phyloP scores from a whole-genome alignment of 92 coral and sea anemone genomes.

The Epizoanthus fatuus region DNA sequence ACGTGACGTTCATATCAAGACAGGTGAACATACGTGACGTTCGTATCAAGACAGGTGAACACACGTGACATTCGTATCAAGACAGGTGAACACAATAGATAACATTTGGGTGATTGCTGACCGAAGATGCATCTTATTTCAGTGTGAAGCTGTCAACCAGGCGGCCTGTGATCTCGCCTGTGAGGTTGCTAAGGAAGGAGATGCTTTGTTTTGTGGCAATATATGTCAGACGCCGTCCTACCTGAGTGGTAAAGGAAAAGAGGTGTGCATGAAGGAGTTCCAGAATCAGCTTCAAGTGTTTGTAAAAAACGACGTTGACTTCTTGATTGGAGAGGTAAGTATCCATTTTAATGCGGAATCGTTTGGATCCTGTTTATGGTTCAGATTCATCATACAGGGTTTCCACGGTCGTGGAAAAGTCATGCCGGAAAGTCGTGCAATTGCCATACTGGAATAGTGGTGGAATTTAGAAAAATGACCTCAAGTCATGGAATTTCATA shows the following conservation, averaged over 20 bases:
- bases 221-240: slow-evolving; percentile 70
- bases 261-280: slow-evolving; percentile 65
- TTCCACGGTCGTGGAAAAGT: no score
- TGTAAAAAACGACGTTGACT: slow-evolving; percentile 78
- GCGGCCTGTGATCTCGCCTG: slow-evolving; percentile 82
- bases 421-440: no score
- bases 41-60: not conserved
- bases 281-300: slow-evolving; percentile 75
- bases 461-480: no score
- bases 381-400: no score
- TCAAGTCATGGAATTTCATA: no score
- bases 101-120: not conserved
- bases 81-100: not conserved
- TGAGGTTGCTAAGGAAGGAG: slow-evolving; percentile 77
- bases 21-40: no score
- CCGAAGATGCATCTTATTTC: not conserved
- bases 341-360: not conserved
- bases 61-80: not conserved
- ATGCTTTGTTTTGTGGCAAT: slow-evolving; percentile 72
- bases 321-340: slow-evolving; percentile 78
- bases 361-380: not conserved
- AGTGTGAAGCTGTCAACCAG: slow-evolving; percentile 75
- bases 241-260: slow-evolving; percentile 63
- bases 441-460: no score
- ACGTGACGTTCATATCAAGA: no score